Percentiles rank a stretch among this genome's conserved stretches.
phyloP scores from a whole-genome alignment of 2,797 vertebrate species.

The Oreochromis grahami region DNA sequence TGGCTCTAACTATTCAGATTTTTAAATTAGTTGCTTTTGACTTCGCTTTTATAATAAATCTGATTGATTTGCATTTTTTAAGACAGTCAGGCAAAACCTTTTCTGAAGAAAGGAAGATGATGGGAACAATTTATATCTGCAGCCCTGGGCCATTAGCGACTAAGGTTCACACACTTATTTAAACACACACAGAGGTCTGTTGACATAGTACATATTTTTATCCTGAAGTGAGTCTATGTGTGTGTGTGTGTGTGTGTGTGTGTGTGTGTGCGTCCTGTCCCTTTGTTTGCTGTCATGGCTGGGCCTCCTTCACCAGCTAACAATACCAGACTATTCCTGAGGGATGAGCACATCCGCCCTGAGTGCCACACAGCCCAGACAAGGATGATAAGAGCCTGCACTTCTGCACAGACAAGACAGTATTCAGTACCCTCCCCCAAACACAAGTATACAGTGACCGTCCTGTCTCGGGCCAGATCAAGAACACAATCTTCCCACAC shows the following conservation, averaged over 20 bases:
- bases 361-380: conserved; percentile 62
- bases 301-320: conserved; percentile 68
- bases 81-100: background rate
- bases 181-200: conserved; percentile 31
- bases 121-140: background rate
- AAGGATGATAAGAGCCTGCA: conserved; percentile 51
- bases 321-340: conserved; percentile 74
- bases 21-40: background rate
- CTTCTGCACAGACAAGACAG: conserved; percentile 31
- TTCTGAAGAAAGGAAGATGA: background rate
- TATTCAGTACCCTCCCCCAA: conserved; percentile 8
- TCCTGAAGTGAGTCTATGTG: conserved; percentile 28
- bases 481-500: background rate
- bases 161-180: background rate
- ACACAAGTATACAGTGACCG: conserved; percentile 29
- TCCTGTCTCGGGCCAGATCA: conserved; percentile 1
- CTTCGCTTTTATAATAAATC: background rate
- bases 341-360: conserved; percentile 73
- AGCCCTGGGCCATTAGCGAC: background rate
- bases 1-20: background rate
- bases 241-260: background rate
- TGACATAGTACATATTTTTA: conserved; percentile 67
- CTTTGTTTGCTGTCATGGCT: conserved; percentile 66
- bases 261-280: conserved; percentile 6
- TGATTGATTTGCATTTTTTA: background rate